Evolutionary conservation across 2,797 vertebrate species (phyloP).

Genomic region (Lycodopsis pacificus): DNA sequence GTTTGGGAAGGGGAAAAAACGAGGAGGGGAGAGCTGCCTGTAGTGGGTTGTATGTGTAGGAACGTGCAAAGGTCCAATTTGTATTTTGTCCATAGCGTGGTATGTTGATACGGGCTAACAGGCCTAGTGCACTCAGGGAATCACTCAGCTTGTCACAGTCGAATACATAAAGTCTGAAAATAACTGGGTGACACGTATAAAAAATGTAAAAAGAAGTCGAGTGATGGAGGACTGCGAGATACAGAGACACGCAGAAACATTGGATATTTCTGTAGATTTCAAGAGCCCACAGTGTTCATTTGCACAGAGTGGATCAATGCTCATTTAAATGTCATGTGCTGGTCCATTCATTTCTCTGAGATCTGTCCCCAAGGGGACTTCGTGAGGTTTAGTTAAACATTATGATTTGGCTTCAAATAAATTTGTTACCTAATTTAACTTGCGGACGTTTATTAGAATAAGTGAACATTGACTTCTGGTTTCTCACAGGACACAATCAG

Average conservation of each 20-base stretch:
- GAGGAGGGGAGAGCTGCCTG: not conserved
- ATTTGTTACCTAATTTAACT: not conserved
- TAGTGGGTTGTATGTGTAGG: conserved; percentile 19
- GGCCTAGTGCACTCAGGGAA: conserved; percentile 14
- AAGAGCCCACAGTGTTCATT: not conserved
- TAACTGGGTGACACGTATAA: conserved; percentile 35
- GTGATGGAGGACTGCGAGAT: not conserved
- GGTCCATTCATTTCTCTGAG: conserved; percentile 10
- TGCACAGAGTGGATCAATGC: conserved; percentile 1
- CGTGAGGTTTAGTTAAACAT: too few species aligned
- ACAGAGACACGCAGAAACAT: not conserved
- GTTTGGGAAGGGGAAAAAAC: conserved; percentile 36
- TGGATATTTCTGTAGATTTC: not conserved
- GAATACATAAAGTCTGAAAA: conserved; percentile 31
- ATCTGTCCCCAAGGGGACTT: not conserved
- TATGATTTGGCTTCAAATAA: too few species aligned
- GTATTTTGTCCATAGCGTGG: conserved; percentile 18
- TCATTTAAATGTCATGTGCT: conserved; percentile 8
- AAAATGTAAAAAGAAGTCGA: conserved; percentile 25
- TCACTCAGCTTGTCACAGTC: conserved; percentile 19
- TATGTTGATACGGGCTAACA: conserved; percentile 46
- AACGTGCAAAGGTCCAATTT: conserved; percentile 26
- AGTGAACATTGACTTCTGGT: not conserved
- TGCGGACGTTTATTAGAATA: not conserved
- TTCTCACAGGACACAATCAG: not conserved